phyloP scores from a whole-genome alignment of 2,888 invertebrate genomes.

The Apodemia hepburni region DNA sequence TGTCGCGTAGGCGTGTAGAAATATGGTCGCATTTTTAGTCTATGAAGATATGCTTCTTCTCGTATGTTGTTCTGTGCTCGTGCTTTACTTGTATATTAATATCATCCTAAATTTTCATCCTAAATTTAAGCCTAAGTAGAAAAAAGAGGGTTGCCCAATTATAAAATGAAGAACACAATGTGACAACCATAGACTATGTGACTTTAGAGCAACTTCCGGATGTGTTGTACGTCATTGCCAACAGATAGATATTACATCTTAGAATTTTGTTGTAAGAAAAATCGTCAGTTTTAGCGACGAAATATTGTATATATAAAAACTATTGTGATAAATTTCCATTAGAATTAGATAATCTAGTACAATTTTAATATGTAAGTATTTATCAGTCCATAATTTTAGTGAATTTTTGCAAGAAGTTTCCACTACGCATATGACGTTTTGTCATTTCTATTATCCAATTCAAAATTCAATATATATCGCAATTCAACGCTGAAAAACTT shows the following conservation, averaged over 20 bases:
- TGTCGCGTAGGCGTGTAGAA: too few relatives aligned
- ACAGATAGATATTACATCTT: conserved; percentile 35
- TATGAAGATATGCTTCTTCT: too few relatives aligned
- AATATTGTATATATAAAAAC: conserved; percentile 67
- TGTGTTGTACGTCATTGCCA: conserved; percentile 64
- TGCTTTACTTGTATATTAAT: too few relatives aligned
- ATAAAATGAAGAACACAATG: conserved; percentile 24
- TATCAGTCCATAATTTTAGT: conserved; percentile 37
- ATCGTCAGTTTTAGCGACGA: conserved; percentile 65
- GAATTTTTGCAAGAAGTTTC: conserved; percentile 47
- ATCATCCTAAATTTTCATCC: too few relatives aligned
- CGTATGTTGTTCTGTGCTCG: too few relatives aligned
- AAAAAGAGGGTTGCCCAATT: background rate
- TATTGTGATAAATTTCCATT: conserved; percentile 72
- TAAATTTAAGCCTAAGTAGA: too few relatives aligned
- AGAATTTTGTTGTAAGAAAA: conserved; percentile 51
- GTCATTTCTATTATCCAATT: conserved; percentile 73
- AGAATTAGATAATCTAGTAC: conserved; percentile 71
- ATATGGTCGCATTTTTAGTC: too few relatives aligned
- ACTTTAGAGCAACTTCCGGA: conserved; percentile 58
- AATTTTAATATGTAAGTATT: conserved; percentile 73
- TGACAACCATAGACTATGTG: conserved; percentile 42
- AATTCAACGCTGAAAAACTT: conserved; percentile 54
- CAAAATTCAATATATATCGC: conserved; percentile 60
- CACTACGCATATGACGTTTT: conserved; percentile 65